These are phyloP conservation scores for Brachionus sp. DNA, from an alignment of 1,140 invertebrate genomes.

Conservation along the genomic window DNA sequence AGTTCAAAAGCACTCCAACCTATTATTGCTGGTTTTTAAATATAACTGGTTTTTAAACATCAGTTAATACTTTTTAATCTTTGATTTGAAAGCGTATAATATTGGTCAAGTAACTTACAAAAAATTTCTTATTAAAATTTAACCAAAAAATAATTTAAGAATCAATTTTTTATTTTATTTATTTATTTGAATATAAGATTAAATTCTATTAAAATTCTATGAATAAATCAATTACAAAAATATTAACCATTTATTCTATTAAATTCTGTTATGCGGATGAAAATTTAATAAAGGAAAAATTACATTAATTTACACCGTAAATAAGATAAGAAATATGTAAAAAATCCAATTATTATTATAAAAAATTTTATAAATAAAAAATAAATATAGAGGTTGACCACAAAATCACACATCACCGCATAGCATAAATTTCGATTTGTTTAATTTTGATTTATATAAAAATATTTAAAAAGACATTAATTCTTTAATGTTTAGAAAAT, in stretches of 20 bases:
- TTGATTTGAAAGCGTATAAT: too few relatives aligned
- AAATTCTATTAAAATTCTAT: neutral
- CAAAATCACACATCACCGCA: neutral
- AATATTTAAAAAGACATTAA: neutral
- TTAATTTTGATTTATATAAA: too few relatives aligned
- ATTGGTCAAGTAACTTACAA: too few relatives aligned
- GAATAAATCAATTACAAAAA: neutral
- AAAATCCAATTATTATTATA: neutral
- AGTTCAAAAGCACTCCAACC: too few relatives aligned
- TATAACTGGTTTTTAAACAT: too few relatives aligned
- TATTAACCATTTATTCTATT: neutral
- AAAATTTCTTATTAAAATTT: neutral
- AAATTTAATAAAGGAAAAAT: neutral
- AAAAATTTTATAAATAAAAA: neutral
- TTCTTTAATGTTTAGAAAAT: neutral
- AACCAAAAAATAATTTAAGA: neutral
- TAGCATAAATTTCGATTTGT: neutral
- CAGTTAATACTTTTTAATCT: too few relatives aligned
- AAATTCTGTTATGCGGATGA: neutral
- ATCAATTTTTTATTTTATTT: neutral
- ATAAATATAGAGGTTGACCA: neutral
- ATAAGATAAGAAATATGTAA: neutral
- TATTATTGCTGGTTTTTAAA: too few relatives aligned
- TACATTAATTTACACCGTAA: neutral
- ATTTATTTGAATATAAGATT: neutral